These are phyloP conservation scores for Gambusia yucatana DNA, from an alignment of 2,797 vertebrate genomes.

Conservation along the genomic window DNA sequence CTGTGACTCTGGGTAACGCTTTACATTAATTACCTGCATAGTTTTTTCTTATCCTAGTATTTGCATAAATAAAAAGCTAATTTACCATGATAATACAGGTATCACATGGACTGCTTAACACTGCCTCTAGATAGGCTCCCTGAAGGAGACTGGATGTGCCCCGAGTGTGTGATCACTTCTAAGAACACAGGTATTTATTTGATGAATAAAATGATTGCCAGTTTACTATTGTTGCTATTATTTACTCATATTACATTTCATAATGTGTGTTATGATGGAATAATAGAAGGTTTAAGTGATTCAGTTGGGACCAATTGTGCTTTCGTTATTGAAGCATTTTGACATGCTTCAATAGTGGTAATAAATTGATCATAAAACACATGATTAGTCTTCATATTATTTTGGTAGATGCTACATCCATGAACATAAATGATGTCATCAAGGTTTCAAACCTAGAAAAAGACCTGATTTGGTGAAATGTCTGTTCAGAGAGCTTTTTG, in stretches of 20 bases:
- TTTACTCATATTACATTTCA: background rate
- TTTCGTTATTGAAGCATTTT: background rate
- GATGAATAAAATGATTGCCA: background rate
- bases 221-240: background rate
- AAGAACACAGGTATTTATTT: conserved; percentile 24
- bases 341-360: background rate
- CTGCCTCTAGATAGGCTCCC: conserved; percentile 26
- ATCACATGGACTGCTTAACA: conserved; percentile 60
- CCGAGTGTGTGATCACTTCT: conserved; percentile 48
- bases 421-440: background rate
- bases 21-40: background rate
- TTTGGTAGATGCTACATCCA: background rate
- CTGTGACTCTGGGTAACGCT: conserved; percentile 86
- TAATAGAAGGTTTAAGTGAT: background rate
- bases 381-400: background rate
- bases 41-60: background rate
- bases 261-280: background rate
- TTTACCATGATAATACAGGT: conserved; percentile 36
- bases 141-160: conserved; percentile 63
- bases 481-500: conserved; percentile 18
- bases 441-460: background rate
- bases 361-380: too few relatives aligned
- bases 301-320: background rate
- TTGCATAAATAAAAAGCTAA: background rate
- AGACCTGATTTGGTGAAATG: background rate